Evolutionary conservation across 2,888 invertebrate species (phyloP).

Genomic region (Watsonalla binaria): DNA sequence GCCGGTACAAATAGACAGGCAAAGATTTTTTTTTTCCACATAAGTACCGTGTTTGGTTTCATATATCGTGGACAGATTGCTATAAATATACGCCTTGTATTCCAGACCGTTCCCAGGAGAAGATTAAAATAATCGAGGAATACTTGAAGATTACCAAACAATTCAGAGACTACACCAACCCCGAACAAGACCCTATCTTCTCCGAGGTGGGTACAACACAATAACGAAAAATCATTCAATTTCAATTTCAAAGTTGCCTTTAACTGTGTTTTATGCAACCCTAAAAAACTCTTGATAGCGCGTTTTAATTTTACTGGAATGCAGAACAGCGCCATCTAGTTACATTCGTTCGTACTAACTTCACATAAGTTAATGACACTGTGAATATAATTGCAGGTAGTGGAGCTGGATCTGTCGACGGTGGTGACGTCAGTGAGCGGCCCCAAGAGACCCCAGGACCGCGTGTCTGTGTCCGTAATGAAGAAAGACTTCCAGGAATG

Average conservation of each 20-base stretch:
- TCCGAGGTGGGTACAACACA: slow-evolving; percentile 26
- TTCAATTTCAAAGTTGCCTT: no score
- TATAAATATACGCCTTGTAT: slow-evolving; percentile 9
- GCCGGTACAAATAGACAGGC: no score
- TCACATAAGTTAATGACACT: no score
- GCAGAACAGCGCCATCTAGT: no score
- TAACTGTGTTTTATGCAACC: no score
- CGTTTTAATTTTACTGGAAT: no score
- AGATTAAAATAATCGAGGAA: slow-evolving; percentile 86
- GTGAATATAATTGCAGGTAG: slow-evolving; percentile 72
- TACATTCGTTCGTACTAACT: no score
- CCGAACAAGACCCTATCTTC: slow-evolving; percentile 84
- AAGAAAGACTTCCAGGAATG: slow-evolving; percentile 92
- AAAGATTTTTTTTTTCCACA: no score
- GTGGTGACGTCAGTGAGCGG: slow-evolving; percentile 98
- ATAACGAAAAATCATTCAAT: no score
- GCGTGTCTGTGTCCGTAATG: slow-evolving; percentile 94
- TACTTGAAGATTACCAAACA: slow-evolving; percentile 91
- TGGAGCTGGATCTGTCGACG: slow-evolving; percentile 90
- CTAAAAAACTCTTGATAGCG: no score
- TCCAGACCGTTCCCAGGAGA: slow-evolving; percentile 87
- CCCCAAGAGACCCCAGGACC: slow-evolving; percentile 97
- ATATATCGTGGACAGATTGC: no score
- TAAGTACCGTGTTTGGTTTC: no score
- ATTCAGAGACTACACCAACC: slow-evolving; percentile 88